phyloP scores from a whole-genome alignment of 2,888 invertebrate species.

The Nemotelus pantherinus region DNA sequence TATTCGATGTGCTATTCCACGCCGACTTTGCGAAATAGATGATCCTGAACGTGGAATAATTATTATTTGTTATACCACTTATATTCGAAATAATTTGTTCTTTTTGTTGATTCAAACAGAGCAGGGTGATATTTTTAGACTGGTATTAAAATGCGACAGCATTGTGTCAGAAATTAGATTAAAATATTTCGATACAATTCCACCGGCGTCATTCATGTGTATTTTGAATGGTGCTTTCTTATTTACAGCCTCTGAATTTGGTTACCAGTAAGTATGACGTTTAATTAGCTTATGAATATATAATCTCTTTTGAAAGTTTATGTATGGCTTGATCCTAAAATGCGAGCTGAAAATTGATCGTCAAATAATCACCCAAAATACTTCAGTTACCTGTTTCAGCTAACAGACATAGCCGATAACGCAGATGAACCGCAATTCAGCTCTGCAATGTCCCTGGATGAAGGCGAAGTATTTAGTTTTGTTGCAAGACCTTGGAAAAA shows the following conservation, averaged over 20 bases:
- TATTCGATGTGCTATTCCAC: constrained; percentile 96
- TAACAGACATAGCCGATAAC: constrained; percentile 98
- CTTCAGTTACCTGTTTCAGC: constrained; percentile 94
- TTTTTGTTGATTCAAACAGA: constrained; percentile 99
- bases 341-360: constrained; percentile 42
- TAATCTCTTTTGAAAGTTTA: not conserved
- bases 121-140: constrained; percentile 95
- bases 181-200: constrained; percentile 99
- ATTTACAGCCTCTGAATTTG: constrained; percentile 98
- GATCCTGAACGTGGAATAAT: constrained; percentile 99
- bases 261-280: constrained; percentile 88
- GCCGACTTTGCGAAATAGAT: constrained; percentile 95
- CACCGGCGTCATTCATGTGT: constrained; percentile 96
- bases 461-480: constrained; percentile 99
- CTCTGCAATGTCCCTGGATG: constrained; percentile 97
- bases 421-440: constrained; percentile 99
- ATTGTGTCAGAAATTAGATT: constrained; percentile 98
- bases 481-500: constrained; percentile 93
- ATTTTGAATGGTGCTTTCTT: constrained; percentile 98
- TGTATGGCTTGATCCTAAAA: not conserved
- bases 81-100: constrained; percentile 99
- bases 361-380: constrained; percentile 48
- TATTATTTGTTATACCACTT: constrained; percentile 98
- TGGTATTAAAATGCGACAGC: constrained; percentile 96
- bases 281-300: too few relatives aligned